Percentiles rank a stretch among this genome's conserved stretches.
Conservation (phyloP, 2,888 invertebrate species). For the Nesidiocoris tenuis region DNA sequence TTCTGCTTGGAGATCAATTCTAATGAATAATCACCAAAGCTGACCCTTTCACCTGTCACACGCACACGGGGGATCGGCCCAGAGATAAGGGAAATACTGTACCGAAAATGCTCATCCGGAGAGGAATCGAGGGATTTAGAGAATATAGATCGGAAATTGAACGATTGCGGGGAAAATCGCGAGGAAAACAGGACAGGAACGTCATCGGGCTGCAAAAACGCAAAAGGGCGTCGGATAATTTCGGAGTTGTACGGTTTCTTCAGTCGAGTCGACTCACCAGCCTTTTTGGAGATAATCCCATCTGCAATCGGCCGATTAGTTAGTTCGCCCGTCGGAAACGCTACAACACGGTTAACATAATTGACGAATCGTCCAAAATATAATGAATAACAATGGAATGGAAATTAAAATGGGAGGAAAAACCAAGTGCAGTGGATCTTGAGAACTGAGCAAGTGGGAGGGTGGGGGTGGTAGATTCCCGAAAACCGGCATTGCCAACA, state of each 20-base stretch:
- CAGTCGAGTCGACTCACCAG: background rate
- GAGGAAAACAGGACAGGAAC: no score
- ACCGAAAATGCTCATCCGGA: no score
- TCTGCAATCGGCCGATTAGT: background rate
- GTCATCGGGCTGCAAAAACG: constrained; percentile 32
- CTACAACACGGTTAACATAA: no score
- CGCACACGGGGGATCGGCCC: background rate
- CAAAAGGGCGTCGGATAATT: constrained; percentile 37
- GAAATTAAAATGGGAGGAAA: background rate
- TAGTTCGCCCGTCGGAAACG: background rate
- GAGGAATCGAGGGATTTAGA: no score
- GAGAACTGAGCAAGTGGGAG: background rate
- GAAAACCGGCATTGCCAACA: background rate
- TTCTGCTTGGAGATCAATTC: constrained; percentile 10
- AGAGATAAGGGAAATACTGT: background rate
- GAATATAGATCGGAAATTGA: no score
- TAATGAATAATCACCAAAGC: constrained; percentile 36
- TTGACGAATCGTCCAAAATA: no score
- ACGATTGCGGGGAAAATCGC: no score
- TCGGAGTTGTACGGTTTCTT: background rate
- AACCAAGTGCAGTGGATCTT: background rate
- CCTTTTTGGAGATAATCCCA: background rate
- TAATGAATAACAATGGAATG: background rate
- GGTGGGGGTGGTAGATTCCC: background rate
- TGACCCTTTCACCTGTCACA: constrained; percentile 34